Base-by-base conservation (phyloP, 2,797 vertebrate species). In the Gadopsis marmoratus region DNA sequence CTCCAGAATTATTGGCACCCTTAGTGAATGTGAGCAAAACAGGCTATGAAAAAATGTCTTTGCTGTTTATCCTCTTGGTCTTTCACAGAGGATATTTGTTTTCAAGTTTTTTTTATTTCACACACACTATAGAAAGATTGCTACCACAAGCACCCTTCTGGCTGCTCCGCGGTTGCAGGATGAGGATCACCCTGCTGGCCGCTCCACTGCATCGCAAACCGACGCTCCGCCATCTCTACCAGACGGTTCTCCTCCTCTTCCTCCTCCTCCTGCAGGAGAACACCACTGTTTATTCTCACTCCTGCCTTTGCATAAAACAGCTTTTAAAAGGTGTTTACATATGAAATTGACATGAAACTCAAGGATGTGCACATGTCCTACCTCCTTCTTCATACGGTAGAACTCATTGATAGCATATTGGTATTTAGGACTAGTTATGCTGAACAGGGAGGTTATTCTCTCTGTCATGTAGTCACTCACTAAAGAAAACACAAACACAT, bases 391-490 rank as follows among this genome's bases (percentile, higher is more conserved):
- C 89, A 98, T 97, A 76, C 97, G 96, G 94, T 99, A 98, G 93
- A 98, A 99, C 86, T 99, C 98, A 81, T 99, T 98, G 14, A 99
- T 99, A 31, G 98, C 98, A 83, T 99, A 99, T 5, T 99, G 98
- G 92, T 99, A 99, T 92, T 99, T 99, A 7, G 98, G 98, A 74
- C 97, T 95, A 39, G 97, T 99, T 93, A 99, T 98, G 58, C 98
- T 98, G 63, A 99, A 95, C 79, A 99, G 87, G 63, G 97, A 97
- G 4, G 98, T 98, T 91, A 99, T 95, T 93, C 92, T 98, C 87
- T 99, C 98, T 73, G 98, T 98, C 89, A 99, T 94, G 91, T 97
- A 99, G 92, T 99, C 98, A 90, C 98, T 99, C 64, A 97, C 98
- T 99, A 84, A 81, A 92, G 59, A 16, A 67, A 64, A 51, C 7